Conservation (phyloP, 2,888 invertebrate genomes). For the Phengaris arion region DNA sequence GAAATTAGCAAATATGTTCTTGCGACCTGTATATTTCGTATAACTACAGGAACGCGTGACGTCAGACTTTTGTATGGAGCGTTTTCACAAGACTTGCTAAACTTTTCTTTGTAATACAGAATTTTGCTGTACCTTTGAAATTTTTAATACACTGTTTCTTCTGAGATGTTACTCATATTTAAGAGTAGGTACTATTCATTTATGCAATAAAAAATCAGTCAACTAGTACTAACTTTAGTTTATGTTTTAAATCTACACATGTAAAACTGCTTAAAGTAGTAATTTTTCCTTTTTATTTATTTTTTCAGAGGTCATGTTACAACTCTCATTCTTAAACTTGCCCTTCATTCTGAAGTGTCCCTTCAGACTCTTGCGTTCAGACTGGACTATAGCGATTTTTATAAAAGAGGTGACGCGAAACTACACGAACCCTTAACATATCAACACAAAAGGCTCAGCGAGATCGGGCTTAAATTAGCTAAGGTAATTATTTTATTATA, state of each 20-base stretch:
- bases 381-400: conserved; percentile 96
- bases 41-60: too few relatives aligned
- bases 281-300: background rate
- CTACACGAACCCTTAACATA: conserved; percentile 84
- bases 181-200: too few relatives aligned
- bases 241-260: background rate
- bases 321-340: conserved; percentile 90
- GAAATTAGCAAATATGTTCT: too few relatives aligned
- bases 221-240: background rate
- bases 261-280: background rate
- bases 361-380: conserved; percentile 94
- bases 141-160: too few relatives aligned
- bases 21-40: too few relatives aligned
- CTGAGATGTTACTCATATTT: too few relatives aligned
- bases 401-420: conserved; percentile 89
- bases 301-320: conserved; percentile 87
- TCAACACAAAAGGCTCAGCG: conserved; percentile 82
- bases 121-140: too few relatives aligned
- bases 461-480: conserved; percentile 66
- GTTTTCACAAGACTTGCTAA: too few relatives aligned
- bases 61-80: too few relatives aligned
- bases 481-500: conserved; percentile 48
- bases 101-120: too few relatives aligned
- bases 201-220: too few relatives aligned
- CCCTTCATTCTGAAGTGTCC: conserved; percentile 90